A percentile compares a stretch with the other conserved stretches of the same genome.
Conservation (phyloP, 2,797 vertebrate genomes). For the Uromys caudimaculatus region DNA sequence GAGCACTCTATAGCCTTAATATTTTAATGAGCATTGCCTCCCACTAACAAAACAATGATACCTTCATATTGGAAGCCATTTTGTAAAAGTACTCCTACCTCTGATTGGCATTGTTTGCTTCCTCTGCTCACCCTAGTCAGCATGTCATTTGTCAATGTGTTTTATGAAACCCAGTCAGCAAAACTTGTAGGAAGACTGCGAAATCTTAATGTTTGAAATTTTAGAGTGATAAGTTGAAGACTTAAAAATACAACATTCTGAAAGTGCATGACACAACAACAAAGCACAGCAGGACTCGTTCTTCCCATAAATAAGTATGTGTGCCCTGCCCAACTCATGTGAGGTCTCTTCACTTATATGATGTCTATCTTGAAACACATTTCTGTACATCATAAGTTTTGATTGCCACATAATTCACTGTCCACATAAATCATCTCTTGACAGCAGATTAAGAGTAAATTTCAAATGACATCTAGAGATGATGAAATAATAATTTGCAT, state of each 20-base stretch:
- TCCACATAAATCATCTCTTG: conserved; percentile 3
- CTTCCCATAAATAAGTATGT: background rate
- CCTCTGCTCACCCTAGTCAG: background rate
- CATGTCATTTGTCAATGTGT: background rate
- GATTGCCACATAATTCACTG: conserved; percentile 3
- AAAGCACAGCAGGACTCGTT: background rate
- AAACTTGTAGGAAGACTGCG: background rate
- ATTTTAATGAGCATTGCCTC: background rate
- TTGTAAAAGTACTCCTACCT: background rate
- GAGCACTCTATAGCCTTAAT: background rate
- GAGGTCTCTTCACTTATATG: background rate
- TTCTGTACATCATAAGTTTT: background rate
- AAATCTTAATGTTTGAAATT: background rate
- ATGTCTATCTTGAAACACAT: background rate
- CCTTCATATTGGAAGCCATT: background rate
- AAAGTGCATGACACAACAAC: background rate
- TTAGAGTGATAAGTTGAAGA: background rate
- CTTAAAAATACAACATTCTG: conserved; percentile 7
- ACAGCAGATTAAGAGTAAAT: background rate
- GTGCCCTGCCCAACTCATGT: background rate
- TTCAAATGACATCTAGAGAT: background rate
- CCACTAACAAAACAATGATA: background rate
- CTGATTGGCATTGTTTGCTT: background rate
- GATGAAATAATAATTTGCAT: background rate
- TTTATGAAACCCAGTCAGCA: background rate